Evolutionary conservation across 2,113 vertebrate species (phyloP).

Genomic region (Pteruthius melanotis): DNA sequence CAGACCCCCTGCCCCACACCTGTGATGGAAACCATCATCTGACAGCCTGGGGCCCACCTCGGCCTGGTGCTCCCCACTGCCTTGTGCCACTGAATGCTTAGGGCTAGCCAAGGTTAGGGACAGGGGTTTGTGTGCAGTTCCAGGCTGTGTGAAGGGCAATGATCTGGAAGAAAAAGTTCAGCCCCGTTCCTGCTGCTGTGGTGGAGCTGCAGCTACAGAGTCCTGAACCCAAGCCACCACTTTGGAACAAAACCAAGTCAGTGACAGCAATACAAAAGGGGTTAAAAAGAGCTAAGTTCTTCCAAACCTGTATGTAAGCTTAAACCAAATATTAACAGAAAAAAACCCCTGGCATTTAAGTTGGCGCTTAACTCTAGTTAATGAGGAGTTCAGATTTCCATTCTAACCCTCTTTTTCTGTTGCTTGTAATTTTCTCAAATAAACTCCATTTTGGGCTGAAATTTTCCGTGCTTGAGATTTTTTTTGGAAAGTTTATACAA

Average conservation of each 20-base stretch:
- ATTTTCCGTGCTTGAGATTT: slow-evolving; percentile 58
- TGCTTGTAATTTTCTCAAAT: slow-evolving; percentile 67
- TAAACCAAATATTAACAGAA: slow-evolving; percentile 74
- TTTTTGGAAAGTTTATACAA: slow-evolving; percentile 52
- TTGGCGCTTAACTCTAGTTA: slow-evolving; percentile 58
- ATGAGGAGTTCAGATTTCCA: slow-evolving; percentile 63
- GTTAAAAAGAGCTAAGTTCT: slow-evolving; percentile 59
- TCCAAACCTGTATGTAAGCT: slow-evolving; percentile 74
- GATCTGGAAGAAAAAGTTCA: not conserved
- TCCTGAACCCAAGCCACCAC: slow-evolving; percentile 37
- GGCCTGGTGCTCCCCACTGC: not conserved
- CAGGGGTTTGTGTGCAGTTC: not conserved
- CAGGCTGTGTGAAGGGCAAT: not conserved
- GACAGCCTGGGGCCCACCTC: not conserved
- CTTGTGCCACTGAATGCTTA: not conserved
- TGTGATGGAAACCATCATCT: not conserved
- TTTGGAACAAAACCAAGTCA: slow-evolving; percentile 64
- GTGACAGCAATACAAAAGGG: slow-evolving; percentile 62
- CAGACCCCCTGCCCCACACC: not conserved
- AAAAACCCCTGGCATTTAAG: slow-evolving; percentile 58
- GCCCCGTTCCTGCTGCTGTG: not conserved
- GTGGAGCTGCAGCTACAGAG: slow-evolving; percentile 2
- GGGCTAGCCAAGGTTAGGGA: not conserved
- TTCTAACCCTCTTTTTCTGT: slow-evolving; percentile 61
- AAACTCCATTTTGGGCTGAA: slow-evolving; percentile 56